phyloP scores from a whole-genome alignment of 2,797 vertebrate species.

The Buphagus erythrorhynchus region DNA sequence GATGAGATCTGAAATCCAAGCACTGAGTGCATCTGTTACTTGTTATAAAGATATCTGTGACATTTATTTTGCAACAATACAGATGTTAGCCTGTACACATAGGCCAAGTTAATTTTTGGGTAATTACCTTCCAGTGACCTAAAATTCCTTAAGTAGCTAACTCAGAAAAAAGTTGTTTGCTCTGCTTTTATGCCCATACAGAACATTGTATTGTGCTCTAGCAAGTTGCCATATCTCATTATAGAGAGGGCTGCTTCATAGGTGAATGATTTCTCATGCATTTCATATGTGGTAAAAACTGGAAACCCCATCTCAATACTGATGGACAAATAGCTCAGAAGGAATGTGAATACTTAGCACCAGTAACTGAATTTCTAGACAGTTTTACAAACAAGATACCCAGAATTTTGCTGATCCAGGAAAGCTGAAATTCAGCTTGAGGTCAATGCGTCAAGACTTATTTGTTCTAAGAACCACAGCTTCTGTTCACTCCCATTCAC shows the following conservation, averaged over 20 bases:
- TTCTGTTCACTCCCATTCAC: not conserved
- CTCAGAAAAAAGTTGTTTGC: not conserved
- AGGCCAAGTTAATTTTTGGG: conserved; percentile 12
- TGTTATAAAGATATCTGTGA: conserved; percentile 46
- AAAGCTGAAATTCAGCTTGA: conserved; percentile 21
- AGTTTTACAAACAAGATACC: not conserved
- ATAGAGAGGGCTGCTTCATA: not conserved
- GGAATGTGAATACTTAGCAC: conserved; percentile 21
- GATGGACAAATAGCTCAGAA: not conserved
- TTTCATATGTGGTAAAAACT: not conserved
- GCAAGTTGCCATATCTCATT: not conserved
- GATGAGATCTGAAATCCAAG: not conserved
- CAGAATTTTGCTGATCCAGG: conserved; percentile 9
- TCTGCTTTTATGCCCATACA: not conserved
- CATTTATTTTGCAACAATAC: conserved; percentile 43
- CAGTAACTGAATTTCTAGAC: not conserved
- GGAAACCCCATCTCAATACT: not conserved
- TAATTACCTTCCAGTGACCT: conserved; percentile 37
- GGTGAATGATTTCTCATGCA: not conserved
- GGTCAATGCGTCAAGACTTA: not conserved
- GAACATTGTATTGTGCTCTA: not conserved
- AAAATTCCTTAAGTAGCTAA: conserved; percentile 4
- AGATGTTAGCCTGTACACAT: not conserved
- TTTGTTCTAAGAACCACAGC: not conserved
- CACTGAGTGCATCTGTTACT: conserved; percentile 13